These are phyloP conservation scores for Rhimphoctona megacephalus DNA, from an alignment of 2,888 invertebrate genomes.

Conservation along the genomic window DNA sequence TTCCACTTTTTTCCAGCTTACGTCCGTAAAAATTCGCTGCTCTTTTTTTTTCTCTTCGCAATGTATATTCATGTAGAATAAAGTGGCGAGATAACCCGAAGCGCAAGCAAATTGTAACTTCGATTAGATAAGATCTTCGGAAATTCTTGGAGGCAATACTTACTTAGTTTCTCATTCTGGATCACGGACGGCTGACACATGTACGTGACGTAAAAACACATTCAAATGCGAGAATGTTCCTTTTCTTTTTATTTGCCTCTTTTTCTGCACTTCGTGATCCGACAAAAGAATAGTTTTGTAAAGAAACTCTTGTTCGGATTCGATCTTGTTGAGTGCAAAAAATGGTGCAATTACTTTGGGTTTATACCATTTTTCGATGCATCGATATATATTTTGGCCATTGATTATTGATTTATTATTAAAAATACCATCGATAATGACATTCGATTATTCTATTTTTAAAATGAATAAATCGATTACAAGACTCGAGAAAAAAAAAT, in stretches of 20 bases:
- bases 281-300: background rate
- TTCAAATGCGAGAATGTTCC: background rate
- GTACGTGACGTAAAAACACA: background rate
- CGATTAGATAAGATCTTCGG: conserved; percentile 63
- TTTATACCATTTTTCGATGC: background rate
- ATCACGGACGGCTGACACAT: conserved; percentile 49
- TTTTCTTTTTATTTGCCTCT: background rate
- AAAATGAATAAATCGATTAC: background rate
- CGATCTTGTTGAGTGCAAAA: background rate
- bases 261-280: background rate
- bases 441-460: background rate
- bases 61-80: conserved; percentile 19
- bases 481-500: background rate
- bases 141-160: conserved; percentile 38
- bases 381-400: background rate
- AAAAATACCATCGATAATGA: too few relatives aligned
- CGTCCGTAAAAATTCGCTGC: background rate
- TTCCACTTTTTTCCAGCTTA: background rate
- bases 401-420: too few relatives aligned
- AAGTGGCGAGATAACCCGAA: conserved; percentile 56
- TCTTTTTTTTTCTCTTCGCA: conserved; percentile 4
- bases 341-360: background rate
- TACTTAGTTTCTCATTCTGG: conserved; percentile 40
- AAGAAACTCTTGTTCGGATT: background rate
- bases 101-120: conserved; percentile 60